Conservation (phyloP, 2,888 invertebrate species). For the Cecidostiba fungosa region DNA sequence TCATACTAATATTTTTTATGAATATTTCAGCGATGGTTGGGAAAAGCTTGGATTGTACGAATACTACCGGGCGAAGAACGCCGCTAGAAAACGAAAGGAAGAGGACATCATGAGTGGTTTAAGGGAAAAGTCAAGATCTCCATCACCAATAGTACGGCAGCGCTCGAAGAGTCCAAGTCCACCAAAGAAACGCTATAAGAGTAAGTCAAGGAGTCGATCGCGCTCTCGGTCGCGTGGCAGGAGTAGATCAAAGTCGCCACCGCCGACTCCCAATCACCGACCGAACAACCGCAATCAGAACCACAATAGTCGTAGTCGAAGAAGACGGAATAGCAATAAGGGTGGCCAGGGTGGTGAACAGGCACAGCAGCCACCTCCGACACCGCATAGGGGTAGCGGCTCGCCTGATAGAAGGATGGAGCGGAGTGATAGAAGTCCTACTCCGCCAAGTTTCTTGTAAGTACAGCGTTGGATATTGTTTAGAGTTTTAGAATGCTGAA, state of each 20-base stretch:
- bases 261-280: slow-evolving; percentile 75
- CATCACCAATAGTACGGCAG: slow-evolving; percentile 90
- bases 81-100: slow-evolving; percentile 93
- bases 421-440: slow-evolving; percentile 81
- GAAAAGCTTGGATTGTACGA: slow-evolving; percentile 98
- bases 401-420: slow-evolving; percentile 74
- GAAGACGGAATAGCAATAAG: slow-evolving; percentile 79
- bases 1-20: background rate
- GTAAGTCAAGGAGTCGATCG: slow-evolving; percentile 80
- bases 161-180: slow-evolving; percentile 87
- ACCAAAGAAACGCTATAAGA: slow-evolving; percentile 81
- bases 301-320: slow-evolving; percentile 80
- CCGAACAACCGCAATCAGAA: slow-evolving; percentile 76
- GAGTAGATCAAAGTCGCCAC: slow-evolving; percentile 80
- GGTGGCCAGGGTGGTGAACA: slow-evolving; percentile 46
- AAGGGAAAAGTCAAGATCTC: slow-evolving; percentile 88
- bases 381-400: slow-evolving; percentile 29
- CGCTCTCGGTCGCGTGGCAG: slow-evolving; percentile 81
- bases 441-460: slow-evolving; percentile 90
- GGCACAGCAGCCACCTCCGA: slow-evolving; percentile 28
- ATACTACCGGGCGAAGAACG: slow-evolving; percentile 97
- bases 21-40: slow-evolving; percentile 92
- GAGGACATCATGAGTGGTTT: slow-evolving; percentile 89
- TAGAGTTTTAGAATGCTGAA: no score
- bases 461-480: slow-evolving; percentile 69